Evolutionary conservation across 2,888 invertebrate genomes (phyloP), one percentile per base, ranked within the genome.

Genomic region (Strigamia transsilvanica): DNA sequence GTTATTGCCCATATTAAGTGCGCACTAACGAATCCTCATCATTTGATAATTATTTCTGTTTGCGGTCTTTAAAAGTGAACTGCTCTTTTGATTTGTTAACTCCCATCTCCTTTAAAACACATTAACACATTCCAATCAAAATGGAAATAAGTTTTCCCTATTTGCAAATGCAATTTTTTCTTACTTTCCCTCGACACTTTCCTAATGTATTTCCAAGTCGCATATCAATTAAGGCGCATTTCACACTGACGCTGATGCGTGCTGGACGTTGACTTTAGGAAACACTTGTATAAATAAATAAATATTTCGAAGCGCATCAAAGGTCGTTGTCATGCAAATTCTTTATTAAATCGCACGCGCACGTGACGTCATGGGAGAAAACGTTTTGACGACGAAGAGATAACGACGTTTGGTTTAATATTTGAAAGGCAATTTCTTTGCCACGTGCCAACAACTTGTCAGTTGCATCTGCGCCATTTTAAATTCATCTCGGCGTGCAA

Each of bases 61-160:
- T 73, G 73, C 32, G 73, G 73, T 73, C 23, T 73, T 73, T 73
- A 32, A 73, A 56, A 73, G 73, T 5, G 73, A 73, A 73, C 27
- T 32, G 27, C 73, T 73, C 12, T 23, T 73, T 27, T 56, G 56
- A 32, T 32, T 73, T 32, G 32, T 18, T 18, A 56, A 56, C n/a
- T 18, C 32, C 23, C 32, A 73, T 73, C 13, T 13, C 73, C 73
- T 73, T 73, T 73, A 73, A 73, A 73, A 73, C 73, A 15, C 73
- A 73, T 73, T 73, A 73, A 73, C 73, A 73, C 73, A 73, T 73
- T 73, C 73, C 73, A 73, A 73, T 73, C 73, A 73, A 73, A 73
- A 73, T 73, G 73, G 73, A 73, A 73, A 73, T 73, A 73, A 73
- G 73, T 73, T 73, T 73, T 73, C 73, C 73, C 3, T 73, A 23